Evolutionary conservation across 2,888 invertebrate species (phyloP).

Genomic region (Tipula unca): DNA sequence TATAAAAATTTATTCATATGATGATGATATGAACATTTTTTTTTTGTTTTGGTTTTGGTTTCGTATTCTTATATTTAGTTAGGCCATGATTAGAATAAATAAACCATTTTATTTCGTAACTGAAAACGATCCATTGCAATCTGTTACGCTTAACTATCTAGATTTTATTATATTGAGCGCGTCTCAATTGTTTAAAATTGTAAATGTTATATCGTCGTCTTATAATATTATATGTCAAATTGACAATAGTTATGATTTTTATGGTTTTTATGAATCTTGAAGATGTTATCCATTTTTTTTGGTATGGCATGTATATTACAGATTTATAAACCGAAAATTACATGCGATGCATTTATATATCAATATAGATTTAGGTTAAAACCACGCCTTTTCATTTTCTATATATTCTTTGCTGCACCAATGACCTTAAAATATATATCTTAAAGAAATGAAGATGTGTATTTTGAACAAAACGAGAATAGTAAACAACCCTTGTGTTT

Average conservation of each 20-base stretch:
- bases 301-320: not conserved
- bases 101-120: conserved; percentile 1
- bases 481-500: not conserved
- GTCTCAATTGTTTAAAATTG: conserved; percentile 18
- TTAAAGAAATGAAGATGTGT: not conserved
- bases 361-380: not conserved
- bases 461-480: not conserved
- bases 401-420: not conserved
- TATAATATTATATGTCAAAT: not conserved
- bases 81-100: conserved; percentile 17
- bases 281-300: not conserved
- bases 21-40: conserved; percentile 15
- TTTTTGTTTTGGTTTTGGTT: not conserved
- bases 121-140: conserved; percentile 17
- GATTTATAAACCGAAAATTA: not conserved
- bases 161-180: not conserved
- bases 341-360: not conserved
- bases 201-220: conserved; percentile 14
- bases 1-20: conserved; percentile 17
- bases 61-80: not conserved
- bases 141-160: conserved; percentile 15
- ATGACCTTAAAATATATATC: not conserved
- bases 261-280: not conserved
- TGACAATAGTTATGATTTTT: not conserved
- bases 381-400: not conserved